Conservation (phyloP, 1,140 invertebrate genomes). For the Nasonia giraulti region DNA sequence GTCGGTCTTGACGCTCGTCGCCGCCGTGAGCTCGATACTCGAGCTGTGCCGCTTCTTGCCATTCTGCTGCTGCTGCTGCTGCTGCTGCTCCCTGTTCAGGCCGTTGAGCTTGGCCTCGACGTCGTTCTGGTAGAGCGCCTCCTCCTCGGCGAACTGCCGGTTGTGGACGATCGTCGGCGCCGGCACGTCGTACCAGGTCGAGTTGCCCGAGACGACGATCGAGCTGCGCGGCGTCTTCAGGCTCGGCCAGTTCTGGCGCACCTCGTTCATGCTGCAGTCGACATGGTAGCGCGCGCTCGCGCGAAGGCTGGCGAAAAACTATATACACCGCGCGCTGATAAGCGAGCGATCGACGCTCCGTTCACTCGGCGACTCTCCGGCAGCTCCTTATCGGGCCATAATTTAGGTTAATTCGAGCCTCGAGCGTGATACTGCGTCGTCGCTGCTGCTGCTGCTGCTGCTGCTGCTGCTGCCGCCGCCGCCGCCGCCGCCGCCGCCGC, state of each 20-base stretch:
- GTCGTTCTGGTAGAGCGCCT: slow-evolving; percentile 58
- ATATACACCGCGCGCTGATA: neutral
- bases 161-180: slow-evolving; percentile 64
- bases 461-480: no score
- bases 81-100: neutral
- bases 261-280: slow-evolving; percentile 60
- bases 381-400: neutral
- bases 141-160: slow-evolving; percentile 57
- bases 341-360: neutral
- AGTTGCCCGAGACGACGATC: slow-evolving; percentile 48
- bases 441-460: neutral
- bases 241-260: slow-evolving; percentile 61
- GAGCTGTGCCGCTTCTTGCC: slow-evolving; percentile 60
- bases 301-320: neutral
- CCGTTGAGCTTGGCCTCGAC: slow-evolving; percentile 51
- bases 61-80: neutral
- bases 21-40: slow-evolving; percentile 66
- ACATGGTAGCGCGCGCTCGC: neutral
- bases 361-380: neutral
- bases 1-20: slow-evolving; percentile 61
- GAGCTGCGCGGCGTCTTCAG: slow-evolving; percentile 58
- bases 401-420: slow-evolving; percentile 19
- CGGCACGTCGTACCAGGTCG: slow-evolving; percentile 66
- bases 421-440: neutral
- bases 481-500: no score